These are phyloP conservation scores for Urosaurus nigricauda DNA, from an alignment of 2,797 vertebrate genomes.

Conservation along the genomic window DNA sequence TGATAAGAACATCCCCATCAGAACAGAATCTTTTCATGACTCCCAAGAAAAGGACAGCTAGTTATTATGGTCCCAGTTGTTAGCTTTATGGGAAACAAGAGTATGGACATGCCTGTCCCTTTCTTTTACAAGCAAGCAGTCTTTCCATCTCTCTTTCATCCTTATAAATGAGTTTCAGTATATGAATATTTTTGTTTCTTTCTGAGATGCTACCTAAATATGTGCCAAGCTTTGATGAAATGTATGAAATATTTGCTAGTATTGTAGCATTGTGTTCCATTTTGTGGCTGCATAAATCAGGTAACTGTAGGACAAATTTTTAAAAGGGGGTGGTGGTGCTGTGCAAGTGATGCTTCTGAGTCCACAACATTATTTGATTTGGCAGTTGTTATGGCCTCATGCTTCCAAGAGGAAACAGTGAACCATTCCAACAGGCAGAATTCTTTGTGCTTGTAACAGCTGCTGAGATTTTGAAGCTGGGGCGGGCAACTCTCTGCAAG, in stretches of 20 bases:
- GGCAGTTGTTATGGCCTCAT: slow-evolving; percentile 33
- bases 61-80: not conserved
- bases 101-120: not conserved
- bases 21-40: not conserved
- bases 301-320: slow-evolving; percentile 54
- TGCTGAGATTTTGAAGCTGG: slow-evolving; percentile 23
- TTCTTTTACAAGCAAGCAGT: not conserved
- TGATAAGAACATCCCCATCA: not conserved
- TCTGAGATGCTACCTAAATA: slow-evolving; percentile 49
- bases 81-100: not conserved
- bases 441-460: slow-evolving; percentile 2
- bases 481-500: not conserved
- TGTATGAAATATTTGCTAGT: slow-evolving; percentile 63
- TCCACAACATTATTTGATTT: slow-evolving; percentile 47
- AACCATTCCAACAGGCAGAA: slow-evolving; percentile 44
- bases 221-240: slow-evolving; percentile 61
- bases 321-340: slow-evolving; percentile 46
- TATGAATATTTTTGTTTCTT: slow-evolving; percentile 37
- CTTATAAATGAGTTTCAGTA: slow-evolving; percentile 51
- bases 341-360: slow-evolving; percentile 49
- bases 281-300: slow-evolving; percentile 30
- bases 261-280: slow-evolving; percentile 31
- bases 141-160: slow-evolving; percentile 14
- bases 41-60: not conserved
- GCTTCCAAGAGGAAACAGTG: slow-evolving; percentile 27